Conservation (phyloP, 2,113 vertebrate species). For the Spermophilus dauricus region DNA sequence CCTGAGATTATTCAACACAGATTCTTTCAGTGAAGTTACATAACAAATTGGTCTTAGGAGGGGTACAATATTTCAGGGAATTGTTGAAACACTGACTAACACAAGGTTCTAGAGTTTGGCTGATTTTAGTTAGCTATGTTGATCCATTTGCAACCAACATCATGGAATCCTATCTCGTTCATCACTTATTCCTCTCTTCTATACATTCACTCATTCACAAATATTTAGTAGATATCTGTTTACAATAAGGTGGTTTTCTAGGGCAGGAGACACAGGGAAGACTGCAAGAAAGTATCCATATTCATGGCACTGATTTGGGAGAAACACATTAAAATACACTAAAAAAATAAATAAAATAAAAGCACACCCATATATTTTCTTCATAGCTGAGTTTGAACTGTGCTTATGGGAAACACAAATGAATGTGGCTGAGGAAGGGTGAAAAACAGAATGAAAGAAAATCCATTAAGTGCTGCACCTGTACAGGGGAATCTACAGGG, state of each 20-base stretch:
- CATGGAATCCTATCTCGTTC: neutral
- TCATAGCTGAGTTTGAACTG: neutral
- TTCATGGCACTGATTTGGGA: neutral
- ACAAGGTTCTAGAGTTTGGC: neutral
- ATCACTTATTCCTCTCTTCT: neutral
- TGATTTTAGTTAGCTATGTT: neutral
- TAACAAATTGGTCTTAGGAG: neutral
- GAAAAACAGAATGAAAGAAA: fast-evolving
- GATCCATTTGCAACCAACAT: neutral
- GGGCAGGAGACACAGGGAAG: neutral
- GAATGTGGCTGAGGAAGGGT: neutral
- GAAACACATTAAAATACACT: neutral
- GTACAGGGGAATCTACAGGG: neutral
- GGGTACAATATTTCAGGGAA: neutral
- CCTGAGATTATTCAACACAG: neutral
- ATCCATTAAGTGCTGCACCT: fast-evolving
- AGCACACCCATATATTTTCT: neutral
- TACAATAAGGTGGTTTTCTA: neutral
- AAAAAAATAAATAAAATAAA: neutral
- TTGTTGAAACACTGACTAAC: neutral
- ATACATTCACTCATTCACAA: neutral
- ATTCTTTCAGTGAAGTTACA: neutral
- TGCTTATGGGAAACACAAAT: neutral
- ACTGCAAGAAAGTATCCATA: neutral
- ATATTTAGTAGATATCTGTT: neutral